phyloP scores from a whole-genome alignment of 2,113 vertebrate species.

The Leuciscus idus region DNA sequence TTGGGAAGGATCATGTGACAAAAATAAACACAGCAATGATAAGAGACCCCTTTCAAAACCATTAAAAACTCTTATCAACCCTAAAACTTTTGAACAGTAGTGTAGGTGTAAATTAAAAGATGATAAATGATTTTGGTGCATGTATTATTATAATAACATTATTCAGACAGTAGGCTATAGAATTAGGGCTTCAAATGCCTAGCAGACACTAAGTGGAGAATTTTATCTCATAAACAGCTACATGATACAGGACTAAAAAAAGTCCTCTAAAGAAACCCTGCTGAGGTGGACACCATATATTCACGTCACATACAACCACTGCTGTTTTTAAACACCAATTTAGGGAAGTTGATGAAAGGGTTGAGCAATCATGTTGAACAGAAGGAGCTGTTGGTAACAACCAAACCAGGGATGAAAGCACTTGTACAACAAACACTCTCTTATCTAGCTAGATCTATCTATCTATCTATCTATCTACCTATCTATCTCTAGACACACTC shows the following conservation, averaged over 20 bases:
- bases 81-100: not conserved
- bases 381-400: not conserved
- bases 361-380: slow-evolving; percentile 11
- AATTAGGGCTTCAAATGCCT: not conserved
- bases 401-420: not conserved
- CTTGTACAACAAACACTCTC: not conserved
- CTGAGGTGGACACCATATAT: not conserved
- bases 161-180: not conserved
- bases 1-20: not conserved
- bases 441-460: not conserved
- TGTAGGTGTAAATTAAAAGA: not conserved
- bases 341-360: not conserved
- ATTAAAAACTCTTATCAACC: not conserved
- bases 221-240: not conserved
- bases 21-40: not conserved
- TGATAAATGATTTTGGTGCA: not conserved
- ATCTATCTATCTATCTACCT: too few species aligned
- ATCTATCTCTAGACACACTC: not conserved
- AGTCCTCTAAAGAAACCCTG: not conserved
- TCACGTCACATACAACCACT: not conserved
- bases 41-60: not conserved
- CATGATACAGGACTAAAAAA: not conserved
- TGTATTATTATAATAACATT: not conserved
- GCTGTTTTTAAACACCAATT: slow-evolving; percentile 1
- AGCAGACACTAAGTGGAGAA: not conserved